Evolutionary conservation across 2,888 invertebrate species (phyloP).

Genomic region (Apamea epomidion): DNA sequence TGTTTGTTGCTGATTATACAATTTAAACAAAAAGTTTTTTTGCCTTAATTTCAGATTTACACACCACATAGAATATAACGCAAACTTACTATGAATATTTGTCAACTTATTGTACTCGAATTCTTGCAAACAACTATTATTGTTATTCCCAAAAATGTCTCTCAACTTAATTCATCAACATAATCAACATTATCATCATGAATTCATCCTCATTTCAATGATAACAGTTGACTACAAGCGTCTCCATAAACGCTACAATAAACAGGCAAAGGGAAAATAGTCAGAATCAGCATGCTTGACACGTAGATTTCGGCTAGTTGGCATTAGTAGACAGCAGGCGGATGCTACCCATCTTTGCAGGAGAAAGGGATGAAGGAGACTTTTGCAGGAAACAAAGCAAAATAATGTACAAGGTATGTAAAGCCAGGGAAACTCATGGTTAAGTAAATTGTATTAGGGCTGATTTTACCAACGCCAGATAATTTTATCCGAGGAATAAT

Average conservation of each 20-base stretch:
- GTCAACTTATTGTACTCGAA: neutral
- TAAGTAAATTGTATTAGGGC: neutral
- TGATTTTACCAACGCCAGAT: no score
- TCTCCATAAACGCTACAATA: conserved; percentile 1
- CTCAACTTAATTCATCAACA: neutral
- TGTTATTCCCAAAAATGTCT: neutral
- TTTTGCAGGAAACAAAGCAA: neutral
- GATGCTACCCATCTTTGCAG: neutral
- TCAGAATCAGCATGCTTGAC: conserved; percentile 15
- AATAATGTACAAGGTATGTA: neutral
- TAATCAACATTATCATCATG: neutral
- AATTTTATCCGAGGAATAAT: no score
- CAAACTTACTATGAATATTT: neutral
- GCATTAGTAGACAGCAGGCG: neutral
- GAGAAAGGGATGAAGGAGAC: neutral
- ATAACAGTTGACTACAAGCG: neutral
- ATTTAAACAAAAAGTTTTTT: no score
- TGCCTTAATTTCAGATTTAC: neutral
- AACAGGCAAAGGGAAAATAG: conserved; percentile 21
- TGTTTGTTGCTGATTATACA: no score
- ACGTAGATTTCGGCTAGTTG: conserved; percentile 27
- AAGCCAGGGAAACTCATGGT: no score
- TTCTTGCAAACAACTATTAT: neutral
- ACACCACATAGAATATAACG: neutral
- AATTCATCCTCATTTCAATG: neutral